phyloP scores from a whole-genome alignment of 2,113 vertebrate genomes.

The Rhinolophus ferrumequinum region DNA sequence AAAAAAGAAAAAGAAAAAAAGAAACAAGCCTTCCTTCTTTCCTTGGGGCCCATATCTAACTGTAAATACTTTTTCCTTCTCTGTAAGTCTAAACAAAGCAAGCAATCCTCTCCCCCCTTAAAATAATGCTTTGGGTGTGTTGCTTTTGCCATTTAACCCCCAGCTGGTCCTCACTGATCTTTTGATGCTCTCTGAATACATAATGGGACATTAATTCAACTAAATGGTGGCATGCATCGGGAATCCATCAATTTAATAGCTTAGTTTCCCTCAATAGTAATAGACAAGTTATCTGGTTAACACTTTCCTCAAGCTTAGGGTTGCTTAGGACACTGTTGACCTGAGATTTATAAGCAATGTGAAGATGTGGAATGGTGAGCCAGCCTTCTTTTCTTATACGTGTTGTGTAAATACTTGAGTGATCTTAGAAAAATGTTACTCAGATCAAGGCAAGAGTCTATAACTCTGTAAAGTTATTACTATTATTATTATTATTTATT shows the following conservation, averaged over 20 bases:
- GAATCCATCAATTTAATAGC: not conserved
- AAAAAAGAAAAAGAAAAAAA: not conserved
- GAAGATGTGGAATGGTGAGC: not conserved
- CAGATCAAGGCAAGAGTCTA: constrained; percentile 64
- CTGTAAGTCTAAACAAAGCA: constrained; percentile 12
- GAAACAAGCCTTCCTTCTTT: not conserved
- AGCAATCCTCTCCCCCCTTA: not conserved
- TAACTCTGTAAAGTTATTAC: constrained; percentile 9
- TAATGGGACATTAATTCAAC: constrained; percentile 13
- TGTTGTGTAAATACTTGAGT: not conserved
- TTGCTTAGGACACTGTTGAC: not conserved
- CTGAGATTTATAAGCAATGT: constrained; percentile 30
- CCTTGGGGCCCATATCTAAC: not conserved
- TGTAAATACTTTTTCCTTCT: not conserved
- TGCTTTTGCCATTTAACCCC: constrained; percentile 7
- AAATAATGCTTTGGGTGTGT: constrained; percentile 34
- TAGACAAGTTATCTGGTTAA: not conserved
- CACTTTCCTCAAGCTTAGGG: not conserved
- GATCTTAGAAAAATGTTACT: constrained; percentile 80
- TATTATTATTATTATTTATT: not conserved
- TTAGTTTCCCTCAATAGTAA: not conserved
- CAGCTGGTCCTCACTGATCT: not conserved
- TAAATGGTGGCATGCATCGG: not conserved
- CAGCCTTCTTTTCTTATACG: not conserved
- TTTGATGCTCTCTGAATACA: constrained; percentile 2